Evolutionary conservation across 2,888 invertebrate genomes (phyloP), one percentile per base, ranked within the genome.

Genomic region (Baronia brevicornis): DNA sequence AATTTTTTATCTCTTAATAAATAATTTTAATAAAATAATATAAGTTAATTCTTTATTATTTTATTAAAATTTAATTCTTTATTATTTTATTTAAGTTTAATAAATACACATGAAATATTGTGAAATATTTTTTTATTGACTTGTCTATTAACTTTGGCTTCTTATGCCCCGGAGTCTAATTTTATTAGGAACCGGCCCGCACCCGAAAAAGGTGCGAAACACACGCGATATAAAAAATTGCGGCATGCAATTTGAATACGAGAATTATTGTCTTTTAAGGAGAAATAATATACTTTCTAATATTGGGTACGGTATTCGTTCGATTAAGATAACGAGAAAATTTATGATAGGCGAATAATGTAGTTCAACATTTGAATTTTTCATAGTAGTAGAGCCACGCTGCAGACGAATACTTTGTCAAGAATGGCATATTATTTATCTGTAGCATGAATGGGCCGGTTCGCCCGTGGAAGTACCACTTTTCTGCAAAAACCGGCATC

Each of bases 171-270:
- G 53, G 60, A 72, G 75, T 70, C 80, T 82, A 84, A 84, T 84
- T 82, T 84, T 84, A 82, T 84, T 84, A 84, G 74, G 70, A 74
- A 79, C 77, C 67, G 78, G 62, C 78, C 79, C 82, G 73, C 70
- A 66, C 75, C 79, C 75, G 74, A 78, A 80, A 75, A 80, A 80
- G 82, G 82, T 80, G 82, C 78, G 80, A 82, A 82, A 77, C 84
- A 84, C 84, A 82, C 84, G 84, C 84, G 80, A 84, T 82, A 75
- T 82, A 84, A 84, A 82, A 84, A 82, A 82, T 82, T 73, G 82
- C 79, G 74, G 65, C 68, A 59, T 57, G 69, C 79, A 66, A 80
- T 82, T 79, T 80, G 80, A 82, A 82, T 79, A 78, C 79, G 78
- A 82, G 82, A 84, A 74, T 77, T 82, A 84, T 82, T 79, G 74